These are phyloP conservation scores for Naja naja DNA, from an alignment of 2,113 vertebrate genomes.

Conservation along the genomic window DNA sequence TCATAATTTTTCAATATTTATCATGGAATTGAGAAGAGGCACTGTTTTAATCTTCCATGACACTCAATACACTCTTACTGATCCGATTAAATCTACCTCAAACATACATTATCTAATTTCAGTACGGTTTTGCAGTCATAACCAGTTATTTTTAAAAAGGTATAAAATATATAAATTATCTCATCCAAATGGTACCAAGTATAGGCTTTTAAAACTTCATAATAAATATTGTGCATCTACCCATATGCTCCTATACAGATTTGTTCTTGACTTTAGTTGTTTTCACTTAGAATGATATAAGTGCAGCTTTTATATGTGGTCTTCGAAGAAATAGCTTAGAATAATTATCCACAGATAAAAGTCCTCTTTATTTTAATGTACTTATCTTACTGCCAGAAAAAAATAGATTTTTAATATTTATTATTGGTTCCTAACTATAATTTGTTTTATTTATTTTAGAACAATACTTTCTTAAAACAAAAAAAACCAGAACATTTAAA, in stretches of 20 bases:
- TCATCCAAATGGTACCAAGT: neutral
- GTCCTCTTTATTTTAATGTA: neutral
- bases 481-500: slow-evolving; percentile 30
- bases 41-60: neutral
- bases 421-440: slow-evolving; percentile 26
- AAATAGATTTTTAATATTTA: neutral
- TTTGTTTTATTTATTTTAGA: slow-evolving; percentile 14
- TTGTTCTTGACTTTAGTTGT: neutral
- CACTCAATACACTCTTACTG: neutral
- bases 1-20: neutral
- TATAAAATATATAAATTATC: neutral
- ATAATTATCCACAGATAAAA: neutral
- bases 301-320: neutral
- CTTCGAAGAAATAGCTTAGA: neutral
- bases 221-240: neutral
- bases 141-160: neutral
- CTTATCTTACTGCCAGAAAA: slow-evolving; percentile 28
- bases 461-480: neutral
- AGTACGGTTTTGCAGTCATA: neutral
- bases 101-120: neutral
- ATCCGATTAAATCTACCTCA: neutral
- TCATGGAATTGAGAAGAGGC: neutral
- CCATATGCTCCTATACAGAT: neutral
- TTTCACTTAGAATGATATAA: neutral
- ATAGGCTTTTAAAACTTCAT: neutral